phyloP scores from a whole-genome alignment of 2,888 invertebrate species.

The Drosophila infuscata region DNA sequence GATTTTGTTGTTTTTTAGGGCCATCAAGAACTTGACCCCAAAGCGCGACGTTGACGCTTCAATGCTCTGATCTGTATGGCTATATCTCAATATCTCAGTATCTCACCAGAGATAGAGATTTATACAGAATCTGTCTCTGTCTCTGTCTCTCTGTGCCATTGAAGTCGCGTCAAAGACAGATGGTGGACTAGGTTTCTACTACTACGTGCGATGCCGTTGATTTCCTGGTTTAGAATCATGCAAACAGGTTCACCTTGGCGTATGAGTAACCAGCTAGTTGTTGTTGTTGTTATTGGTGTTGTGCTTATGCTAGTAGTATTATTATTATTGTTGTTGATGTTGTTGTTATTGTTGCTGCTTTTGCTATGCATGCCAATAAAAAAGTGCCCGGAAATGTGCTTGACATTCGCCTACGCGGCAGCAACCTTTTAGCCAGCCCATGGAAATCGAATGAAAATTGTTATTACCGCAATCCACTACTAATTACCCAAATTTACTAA shows the following conservation, averaged over 20 bases:
- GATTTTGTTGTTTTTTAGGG: conserved; percentile 30
- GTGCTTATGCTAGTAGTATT: conserved; percentile 8
- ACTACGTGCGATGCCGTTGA: conserved; percentile 67
- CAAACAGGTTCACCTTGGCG: conserved; percentile 80
- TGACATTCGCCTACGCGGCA: conserved; percentile 69
- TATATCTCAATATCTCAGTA: neutral
- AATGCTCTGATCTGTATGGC: conserved; percentile 30
- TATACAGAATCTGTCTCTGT: neutral
- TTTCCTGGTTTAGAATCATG: conserved; percentile 80
- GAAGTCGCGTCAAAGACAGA: conserved; percentile 22
- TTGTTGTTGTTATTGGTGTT: conserved; percentile 37
- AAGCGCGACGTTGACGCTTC: conserved; percentile 38
- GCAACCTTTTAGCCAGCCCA: conserved; percentile 36
- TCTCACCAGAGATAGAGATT: neutral
- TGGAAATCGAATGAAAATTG: conserved; percentile 7
- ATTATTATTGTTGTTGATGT: neutral
- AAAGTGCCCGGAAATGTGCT: conserved; percentile 68
- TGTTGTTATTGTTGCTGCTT: neutral
- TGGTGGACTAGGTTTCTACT: conserved; percentile 65
- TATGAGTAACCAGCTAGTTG: conserved; percentile 69
- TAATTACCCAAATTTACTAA: neutral
- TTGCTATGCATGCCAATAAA: conserved; percentile 70
- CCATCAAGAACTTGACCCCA: conserved; percentile 76
- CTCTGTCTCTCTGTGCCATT: conserved; percentile 17
- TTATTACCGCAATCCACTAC: neutral